A percentile compares a stretch with the other conserved stretches of the same genome.
Evolutionary conservation across 2,797 vertebrate species (phyloP).

Genomic region (Nothura maculosa): DNA sequence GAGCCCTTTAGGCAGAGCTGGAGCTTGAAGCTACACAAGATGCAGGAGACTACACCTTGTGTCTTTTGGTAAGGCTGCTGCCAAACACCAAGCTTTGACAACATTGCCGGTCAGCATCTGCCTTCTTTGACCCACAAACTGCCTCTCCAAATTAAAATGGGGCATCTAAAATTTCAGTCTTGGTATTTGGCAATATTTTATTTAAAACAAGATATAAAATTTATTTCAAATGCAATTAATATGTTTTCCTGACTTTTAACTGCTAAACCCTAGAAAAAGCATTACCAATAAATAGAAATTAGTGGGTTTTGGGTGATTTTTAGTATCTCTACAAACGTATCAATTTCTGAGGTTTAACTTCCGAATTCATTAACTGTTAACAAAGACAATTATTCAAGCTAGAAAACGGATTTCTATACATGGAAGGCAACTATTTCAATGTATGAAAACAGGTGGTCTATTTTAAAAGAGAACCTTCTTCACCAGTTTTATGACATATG

Average conservation of each 20-base stretch:
- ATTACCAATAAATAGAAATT: background rate
- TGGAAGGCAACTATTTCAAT: background rate
- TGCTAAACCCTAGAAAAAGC: background rate
- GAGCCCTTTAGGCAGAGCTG: background rate
- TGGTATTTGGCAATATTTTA: background rate
- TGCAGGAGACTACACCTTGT: background rate
- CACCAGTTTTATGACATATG: background rate
- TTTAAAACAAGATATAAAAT: background rate
- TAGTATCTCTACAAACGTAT: background rate
- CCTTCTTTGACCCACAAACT: background rate
- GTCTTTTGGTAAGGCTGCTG: background rate
- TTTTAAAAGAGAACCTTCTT: background rate
- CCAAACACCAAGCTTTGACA: conserved; percentile 31
- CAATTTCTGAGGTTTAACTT: background rate
- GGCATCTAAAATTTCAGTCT: background rate
- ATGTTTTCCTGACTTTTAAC: background rate
- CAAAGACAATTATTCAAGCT: background rate
- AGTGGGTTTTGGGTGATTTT: background rate
- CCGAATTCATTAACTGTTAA: background rate
- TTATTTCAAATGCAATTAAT: background rate
- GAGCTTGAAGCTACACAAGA: background rate
- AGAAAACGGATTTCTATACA: background rate
- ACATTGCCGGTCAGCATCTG: background rate
- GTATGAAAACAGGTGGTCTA: background rate
- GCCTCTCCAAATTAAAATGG: background rate